Evolutionary conservation across 2,888 invertebrate genomes (phyloP).

Genomic region (Megalurothrips usitatus): DNA sequence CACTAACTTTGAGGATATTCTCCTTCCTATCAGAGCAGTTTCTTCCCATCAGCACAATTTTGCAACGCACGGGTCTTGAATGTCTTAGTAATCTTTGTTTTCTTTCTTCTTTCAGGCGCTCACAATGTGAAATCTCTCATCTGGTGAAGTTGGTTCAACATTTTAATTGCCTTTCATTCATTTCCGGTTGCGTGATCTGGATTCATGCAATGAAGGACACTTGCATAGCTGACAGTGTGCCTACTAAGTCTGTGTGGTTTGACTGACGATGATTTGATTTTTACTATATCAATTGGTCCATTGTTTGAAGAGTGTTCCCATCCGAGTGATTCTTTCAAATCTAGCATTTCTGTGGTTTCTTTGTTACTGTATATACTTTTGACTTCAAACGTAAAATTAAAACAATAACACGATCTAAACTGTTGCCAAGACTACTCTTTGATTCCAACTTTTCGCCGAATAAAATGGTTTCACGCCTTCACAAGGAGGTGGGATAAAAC

Average conservation of each 20-base stretch:
- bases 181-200: neutral
- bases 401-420: neutral
- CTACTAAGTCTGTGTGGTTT: neutral
- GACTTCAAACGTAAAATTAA: neutral
- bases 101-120: neutral
- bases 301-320: neutral
- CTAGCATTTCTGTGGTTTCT: neutral
- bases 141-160: neutral
- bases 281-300: neutral
- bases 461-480: too few relatives aligned
- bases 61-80: neutral
- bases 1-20: neutral
- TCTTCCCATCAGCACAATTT: neutral
- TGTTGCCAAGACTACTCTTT: too few relatives aligned
- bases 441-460: too few relatives aligned
- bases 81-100: neutral
- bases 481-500: too few relatives aligned
- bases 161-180: neutral
- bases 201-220: neutral
- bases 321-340: neutral
- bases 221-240: neutral
- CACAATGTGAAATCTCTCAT: neutral
- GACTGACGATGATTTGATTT: neutral
- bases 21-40: neutral
- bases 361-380: conserved; percentile 23